Base-by-base conservation (phyloP, 2,888 invertebrate species). In the Pseudococcus viburni region DNA sequence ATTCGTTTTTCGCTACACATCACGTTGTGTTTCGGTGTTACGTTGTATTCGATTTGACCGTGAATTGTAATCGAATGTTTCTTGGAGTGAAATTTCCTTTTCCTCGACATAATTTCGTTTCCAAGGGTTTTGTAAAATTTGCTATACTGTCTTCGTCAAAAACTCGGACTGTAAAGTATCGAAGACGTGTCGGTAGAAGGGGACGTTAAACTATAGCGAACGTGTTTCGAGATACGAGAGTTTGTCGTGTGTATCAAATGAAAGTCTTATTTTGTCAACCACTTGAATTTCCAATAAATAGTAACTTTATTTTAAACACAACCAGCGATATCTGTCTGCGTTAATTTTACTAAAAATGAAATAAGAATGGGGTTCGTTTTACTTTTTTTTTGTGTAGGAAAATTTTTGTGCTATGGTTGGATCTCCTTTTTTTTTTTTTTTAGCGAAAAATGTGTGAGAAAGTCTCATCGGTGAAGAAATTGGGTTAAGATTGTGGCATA, bases 51-150 rank as follows among this genome's bases (percentile, higher is more conserved):
- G 26, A 73, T 73, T 73, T 73, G 68, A 73, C 68, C 68, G 68
- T 73, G 68, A 73, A 73, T 73, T 26, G 68, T 73, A 73, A 73
- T 73, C 68, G 68, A 73, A 73, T 73, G 68, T 73, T 73, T 59
- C 26, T 73, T 33, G 11, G 12, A 73, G n/a, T 12, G 68, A 73
- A 73, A 73, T 73, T 73, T 73, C 26, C 33, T 26, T 73, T 73
- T 73, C 26, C 33, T 73, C 68, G 68, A 73, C 68, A 33, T 73
- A 73, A 73, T 73, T 73, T 73, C 68, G 68, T 73, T 73, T 73
- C 68, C 33, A 73, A 33, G 68, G 68, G 26, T 73, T 73, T 73
- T n/a, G 68, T 33, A 73, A 7, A 73, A 73, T 15, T 33, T 15
- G 68, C 26, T 19, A 6, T 9, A 6, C 19, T 5, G 26, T 33